Base-by-base conservation (phyloP, 92 coral and sea anemone species). In the Micromussa lordhowensis region DNA sequence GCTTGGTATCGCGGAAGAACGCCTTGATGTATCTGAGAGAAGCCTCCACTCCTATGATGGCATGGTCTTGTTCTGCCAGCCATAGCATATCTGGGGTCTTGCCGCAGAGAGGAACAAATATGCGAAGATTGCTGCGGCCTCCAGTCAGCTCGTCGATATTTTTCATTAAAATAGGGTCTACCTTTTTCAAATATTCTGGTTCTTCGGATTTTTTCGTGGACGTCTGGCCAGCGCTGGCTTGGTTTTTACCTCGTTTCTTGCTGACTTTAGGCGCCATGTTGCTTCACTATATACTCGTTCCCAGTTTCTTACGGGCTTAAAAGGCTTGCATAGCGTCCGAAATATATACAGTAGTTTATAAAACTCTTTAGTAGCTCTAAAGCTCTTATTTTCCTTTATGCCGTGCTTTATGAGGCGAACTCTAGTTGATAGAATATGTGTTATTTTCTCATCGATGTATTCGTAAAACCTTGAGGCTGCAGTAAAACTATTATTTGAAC, bases 161-260 rank as follows among this genome's bases (percentile, higher is more conserved):
- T 77, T 86, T 86, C 77, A 86, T 78, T 63, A 86, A 13, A 44
- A 77, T 64, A 8, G 89, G 89, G 57, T 86, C 89, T n/a, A 86
- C 89, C 32, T 77, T 86, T 77, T 86, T 16, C 44, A 86, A 26
- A 51, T 76, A 86, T 5, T 77, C 83, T 15, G 83, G 77, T 17
- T 86, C 83, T 49, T 86, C 77, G 48, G 76, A 21, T 53, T 86
- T 86, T 48, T 63, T 78, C 19, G 66, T 11, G 5, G 63, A 4
- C 40, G 49, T 68, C 22, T 40, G 22, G 44, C 63, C 29, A 34
- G 22, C 57, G n/a, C 28, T 57, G 31, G 74, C 75, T 29, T 69
- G 63, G 0, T 54, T 58, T 32, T 78, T 86, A 24, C 58, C 77
- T 44, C 53, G 74, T 29, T 77, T 86, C 68, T 77, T 84, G 34